Percentiles rank a stretch among this genome's conserved stretches.
Conservation (phyloP, 2,113 vertebrate genomes). For the Thunnus thynnus region DNA sequence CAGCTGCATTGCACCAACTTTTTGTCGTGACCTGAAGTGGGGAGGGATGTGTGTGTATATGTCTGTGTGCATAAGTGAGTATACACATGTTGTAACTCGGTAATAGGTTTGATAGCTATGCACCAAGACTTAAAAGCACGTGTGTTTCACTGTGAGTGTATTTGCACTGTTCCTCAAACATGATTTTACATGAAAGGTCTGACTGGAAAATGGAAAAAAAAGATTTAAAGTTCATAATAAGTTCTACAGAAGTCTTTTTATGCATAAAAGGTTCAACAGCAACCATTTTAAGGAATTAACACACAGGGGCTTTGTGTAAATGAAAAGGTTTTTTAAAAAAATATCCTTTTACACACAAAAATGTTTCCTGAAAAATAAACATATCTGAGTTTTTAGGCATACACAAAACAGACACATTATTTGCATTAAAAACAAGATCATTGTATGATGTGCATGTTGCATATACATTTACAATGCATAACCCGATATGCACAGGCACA, state of each 20-base stretch:
- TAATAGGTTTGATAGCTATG: conserved; percentile 8
- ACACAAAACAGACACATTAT: not conserved
- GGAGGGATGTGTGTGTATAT: not conserved
- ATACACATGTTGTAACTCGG: not conserved
- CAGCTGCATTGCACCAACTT: conserved; percentile 72
- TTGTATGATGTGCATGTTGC: not conserved
- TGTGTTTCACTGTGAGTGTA: not conserved
- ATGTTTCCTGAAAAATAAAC: not conserved
- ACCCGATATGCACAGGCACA: not conserved
- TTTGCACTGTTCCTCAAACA: not conserved
- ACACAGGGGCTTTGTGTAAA: not conserved
- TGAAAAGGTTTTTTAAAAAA: not conserved
- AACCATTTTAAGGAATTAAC: not conserved
- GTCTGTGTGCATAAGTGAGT: conserved; percentile 8
- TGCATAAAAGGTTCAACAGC: not conserved
- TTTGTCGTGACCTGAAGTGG: conserved; percentile 61
- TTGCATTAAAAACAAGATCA: not conserved
- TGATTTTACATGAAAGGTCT: not conserved
- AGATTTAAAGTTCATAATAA: not conserved
- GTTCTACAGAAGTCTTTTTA: not conserved
- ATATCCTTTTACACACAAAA: not conserved
- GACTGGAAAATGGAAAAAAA: not conserved
- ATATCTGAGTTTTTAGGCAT: not conserved
- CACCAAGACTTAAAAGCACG: not conserved
- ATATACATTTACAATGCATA: not conserved